Conservation (phyloP, 2,888 invertebrate species). For the Ectemnius lituratus region DNA sequence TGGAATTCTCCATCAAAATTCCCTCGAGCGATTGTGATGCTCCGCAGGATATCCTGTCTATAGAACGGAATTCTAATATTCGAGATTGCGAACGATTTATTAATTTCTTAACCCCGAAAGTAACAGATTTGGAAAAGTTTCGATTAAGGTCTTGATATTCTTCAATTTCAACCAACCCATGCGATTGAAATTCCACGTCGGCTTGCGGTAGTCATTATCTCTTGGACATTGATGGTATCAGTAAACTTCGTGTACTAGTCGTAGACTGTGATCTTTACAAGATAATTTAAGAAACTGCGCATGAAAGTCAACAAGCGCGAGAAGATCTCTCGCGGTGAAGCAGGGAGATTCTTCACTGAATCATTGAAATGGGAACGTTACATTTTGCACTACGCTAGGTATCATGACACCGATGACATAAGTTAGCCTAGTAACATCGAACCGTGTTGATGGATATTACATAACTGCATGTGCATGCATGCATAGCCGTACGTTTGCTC, state of each 20-base stretch:
- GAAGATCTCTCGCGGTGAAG: background rate
- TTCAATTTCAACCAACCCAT: background rate
- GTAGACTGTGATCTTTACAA: no score
- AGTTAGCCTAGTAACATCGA: slow-evolving; percentile 36
- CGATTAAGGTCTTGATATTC: no score
- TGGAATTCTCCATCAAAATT: background rate
- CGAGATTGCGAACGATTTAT: no score
- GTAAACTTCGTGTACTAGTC: background rate
- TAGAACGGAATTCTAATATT: no score
- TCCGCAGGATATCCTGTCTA: background rate
- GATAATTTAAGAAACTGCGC: no score
- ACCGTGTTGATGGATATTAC: slow-evolving; percentile 30
- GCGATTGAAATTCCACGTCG: background rate
- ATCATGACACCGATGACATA: slow-evolving; percentile 35
- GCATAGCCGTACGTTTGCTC: no score
- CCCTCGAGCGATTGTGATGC: background rate
- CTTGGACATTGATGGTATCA: background rate
- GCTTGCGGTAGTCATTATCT: background rate
- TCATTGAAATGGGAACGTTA: background rate
- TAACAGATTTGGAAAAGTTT: no score
- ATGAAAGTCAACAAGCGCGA: no score
- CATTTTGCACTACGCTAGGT: slow-evolving; percentile 24
- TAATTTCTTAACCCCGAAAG: background rate
- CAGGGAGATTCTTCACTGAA: background rate
- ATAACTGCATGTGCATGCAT: slow-evolving; percentile 34